These are phyloP conservation scores for Eucera pruinosa DNA, from an alignment of 2,888 invertebrate genomes.

Conservation along the genomic window DNA sequence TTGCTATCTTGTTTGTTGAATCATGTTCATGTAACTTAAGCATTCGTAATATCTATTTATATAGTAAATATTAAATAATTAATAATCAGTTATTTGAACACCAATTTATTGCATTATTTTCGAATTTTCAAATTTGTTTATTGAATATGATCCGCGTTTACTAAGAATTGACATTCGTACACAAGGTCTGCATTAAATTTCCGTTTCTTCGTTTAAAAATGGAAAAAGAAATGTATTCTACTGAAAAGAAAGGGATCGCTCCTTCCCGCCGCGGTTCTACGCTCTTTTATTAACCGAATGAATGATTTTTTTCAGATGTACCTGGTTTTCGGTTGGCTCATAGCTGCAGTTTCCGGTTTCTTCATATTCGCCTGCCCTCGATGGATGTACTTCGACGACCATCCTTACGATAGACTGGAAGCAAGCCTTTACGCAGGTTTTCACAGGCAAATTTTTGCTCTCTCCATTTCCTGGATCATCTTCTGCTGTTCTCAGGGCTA, in stretches of 20 bases:
- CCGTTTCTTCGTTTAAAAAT: constrained; percentile 25
- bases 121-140: too few species aligned
- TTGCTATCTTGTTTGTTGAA: not conserved
- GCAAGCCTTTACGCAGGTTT: constrained; percentile 81
- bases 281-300: not conserved
- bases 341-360: constrained; percentile 62
- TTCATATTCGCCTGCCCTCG: constrained; percentile 73
- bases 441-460: constrained; percentile 77
- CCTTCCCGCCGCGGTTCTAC: too few species aligned
- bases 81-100: not conserved
- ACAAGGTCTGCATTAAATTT: not conserved
- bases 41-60: too few species aligned
- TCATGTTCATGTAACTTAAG: not conserved
- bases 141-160: too few species aligned
- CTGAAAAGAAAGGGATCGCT: constrained; percentile 25
- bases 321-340: constrained; percentile 73
- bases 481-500: constrained; percentile 88
- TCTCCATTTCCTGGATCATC: constrained; percentile 80
- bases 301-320: constrained; percentile 59
- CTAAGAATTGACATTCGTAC: not conserved
- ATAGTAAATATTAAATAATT: too few species aligned
- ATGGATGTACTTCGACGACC: constrained; percentile 74
- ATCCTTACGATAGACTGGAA: constrained; percentile 73
- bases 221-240: constrained; percentile 9
- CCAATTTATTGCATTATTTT: not conserved